Percentiles rank a stretch among this genome's conserved stretches.
Conservation (phyloP, 1,140 invertebrate genomes). For the Lerema accius region DNA sequence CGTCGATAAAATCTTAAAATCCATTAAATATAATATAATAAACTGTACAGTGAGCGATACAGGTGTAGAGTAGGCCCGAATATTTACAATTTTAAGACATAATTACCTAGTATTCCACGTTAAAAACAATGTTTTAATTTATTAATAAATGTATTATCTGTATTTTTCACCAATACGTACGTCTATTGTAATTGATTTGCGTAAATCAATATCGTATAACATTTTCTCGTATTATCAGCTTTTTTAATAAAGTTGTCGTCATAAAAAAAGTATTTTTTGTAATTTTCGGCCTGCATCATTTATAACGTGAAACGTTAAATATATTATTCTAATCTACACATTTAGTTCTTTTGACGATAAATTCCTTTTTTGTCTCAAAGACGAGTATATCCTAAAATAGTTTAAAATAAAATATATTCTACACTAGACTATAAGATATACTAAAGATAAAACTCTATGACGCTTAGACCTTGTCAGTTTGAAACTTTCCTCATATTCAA, state of each 20-base stretch:
- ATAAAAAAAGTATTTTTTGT: not conserved
- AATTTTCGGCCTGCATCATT: slow-evolving; percentile 11
- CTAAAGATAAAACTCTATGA: slow-evolving; percentile 14
- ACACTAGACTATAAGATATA: slow-evolving; percentile 8
- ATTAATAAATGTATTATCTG: not conserved
- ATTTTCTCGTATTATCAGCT: not conserved
- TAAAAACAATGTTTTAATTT: slow-evolving; percentile 17
- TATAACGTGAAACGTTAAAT: slow-evolving; percentile 28
- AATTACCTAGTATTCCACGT: slow-evolving; percentile 36
- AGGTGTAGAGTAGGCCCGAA: slow-evolving; percentile 72
- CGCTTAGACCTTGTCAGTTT: not conserved
- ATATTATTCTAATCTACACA: slow-evolving; percentile 30
- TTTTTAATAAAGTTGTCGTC: slow-evolving; percentile 11
- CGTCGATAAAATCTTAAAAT: slow-evolving; percentile 53
- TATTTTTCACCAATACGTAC: not conserved
- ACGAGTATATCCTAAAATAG: slow-evolving; percentile 39
- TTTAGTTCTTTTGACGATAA: slow-evolving; percentile 42
- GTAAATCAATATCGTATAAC: not conserved
- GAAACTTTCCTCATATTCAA: not conserved
- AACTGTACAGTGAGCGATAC: slow-evolving; percentile 78
- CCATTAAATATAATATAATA: slow-evolving; percentile 55
- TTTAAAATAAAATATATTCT: slow-evolving; percentile 32
- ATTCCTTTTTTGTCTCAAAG: slow-evolving; percentile 62
- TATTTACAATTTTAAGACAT: slow-evolving; percentile 65
- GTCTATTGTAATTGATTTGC: not conserved